Conservation (phyloP, 2,113 vertebrate species). For the Grammomys dolichurus region DNA sequence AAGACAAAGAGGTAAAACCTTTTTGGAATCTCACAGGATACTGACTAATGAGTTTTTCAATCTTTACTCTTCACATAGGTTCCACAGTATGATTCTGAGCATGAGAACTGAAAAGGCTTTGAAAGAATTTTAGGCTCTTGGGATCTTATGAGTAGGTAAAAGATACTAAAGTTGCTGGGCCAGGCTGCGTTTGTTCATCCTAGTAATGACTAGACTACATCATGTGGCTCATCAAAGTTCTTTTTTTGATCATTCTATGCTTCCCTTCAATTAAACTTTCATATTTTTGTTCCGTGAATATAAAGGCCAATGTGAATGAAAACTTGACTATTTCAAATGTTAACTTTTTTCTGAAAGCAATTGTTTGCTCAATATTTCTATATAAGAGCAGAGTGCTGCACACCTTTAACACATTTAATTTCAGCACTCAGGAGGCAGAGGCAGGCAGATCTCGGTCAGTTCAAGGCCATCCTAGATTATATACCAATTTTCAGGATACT, state of each 20-base stretch:
- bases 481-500: not conserved
- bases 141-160: not conserved
- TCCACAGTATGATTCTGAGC: not conserved
- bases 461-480: not conserved
- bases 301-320: not conserved
- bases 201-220: not conserved
- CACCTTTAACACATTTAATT: not conserved
- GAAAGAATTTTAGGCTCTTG: not conserved
- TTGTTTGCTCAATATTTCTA: constrained; percentile 4
- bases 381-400: not conserved
- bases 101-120: not conserved
- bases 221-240: not conserved
- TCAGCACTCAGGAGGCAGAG: not conserved
- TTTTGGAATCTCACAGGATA: not conserved
- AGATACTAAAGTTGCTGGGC: not conserved
- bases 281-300: not conserved
- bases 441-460: not conserved
- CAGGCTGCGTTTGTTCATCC: not conserved
- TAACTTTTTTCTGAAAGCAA: not conserved
- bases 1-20: not conserved
- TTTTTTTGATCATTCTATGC: accelerated
- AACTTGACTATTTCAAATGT: not conserved
- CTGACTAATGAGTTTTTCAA: not conserved
- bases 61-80: not conserved
- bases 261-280: not conserved